phyloP scores from a whole-genome alignment of 2,797 vertebrate species.

The Parambassis ranga region DNA sequence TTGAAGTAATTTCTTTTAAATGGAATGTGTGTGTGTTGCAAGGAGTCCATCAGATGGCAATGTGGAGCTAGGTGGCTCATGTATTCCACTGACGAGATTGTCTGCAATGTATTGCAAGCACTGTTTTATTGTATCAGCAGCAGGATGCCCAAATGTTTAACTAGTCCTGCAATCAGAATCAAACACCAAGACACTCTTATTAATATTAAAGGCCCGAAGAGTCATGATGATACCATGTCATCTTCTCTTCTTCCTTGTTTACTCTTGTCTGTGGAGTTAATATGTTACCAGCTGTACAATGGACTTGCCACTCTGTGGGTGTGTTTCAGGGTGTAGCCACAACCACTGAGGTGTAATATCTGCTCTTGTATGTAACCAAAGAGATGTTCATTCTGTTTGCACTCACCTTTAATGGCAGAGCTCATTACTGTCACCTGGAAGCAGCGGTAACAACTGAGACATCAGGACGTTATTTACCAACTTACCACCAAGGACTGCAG shows the following conservation, averaged over 20 bases:
- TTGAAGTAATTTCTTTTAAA: no score
- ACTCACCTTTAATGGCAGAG: background rate
- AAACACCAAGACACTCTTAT: no score
- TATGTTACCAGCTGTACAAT: background rate
- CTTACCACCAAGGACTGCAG: no score
- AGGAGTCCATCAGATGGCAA: slow-evolving; percentile 38
- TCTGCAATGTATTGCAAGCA: background rate
- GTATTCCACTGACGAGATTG: background rate
- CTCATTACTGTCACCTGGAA: background rate
- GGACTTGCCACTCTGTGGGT: background rate
- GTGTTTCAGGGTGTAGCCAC: background rate
- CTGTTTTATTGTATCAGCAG: background rate
- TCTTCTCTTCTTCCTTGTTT: background rate
- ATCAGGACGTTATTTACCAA: background rate
- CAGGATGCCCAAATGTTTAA: fast-evolving
- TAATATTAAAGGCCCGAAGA: background rate
- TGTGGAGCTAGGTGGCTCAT: slow-evolving; percentile 31
- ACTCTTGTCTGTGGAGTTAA: background rate
- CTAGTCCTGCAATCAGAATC: no score
- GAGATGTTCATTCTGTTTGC: background rate
- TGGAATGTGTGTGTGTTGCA: fast-evolving
- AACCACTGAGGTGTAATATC: background rate
- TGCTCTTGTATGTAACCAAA: background rate
- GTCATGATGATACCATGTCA: background rate
- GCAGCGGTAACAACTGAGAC: background rate